Base-by-base conservation (phyloP, 2,797 vertebrate species). In the Lithobates pipiens region DNA sequence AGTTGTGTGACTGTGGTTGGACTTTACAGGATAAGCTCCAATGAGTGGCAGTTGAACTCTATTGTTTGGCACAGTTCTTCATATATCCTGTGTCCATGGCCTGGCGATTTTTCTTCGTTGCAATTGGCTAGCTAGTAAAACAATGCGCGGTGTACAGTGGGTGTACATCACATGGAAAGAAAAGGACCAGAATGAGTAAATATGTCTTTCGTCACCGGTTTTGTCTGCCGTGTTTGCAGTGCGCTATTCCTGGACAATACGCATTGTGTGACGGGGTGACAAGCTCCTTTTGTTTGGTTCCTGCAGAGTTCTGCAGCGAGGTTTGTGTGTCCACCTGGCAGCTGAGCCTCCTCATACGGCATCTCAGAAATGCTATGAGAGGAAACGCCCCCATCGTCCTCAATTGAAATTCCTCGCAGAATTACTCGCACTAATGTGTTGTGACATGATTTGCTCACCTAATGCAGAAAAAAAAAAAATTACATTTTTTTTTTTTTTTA, bases 151-250 rank as follows among this genome's bases (percentile, higher is more conserved):
- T 88, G 86, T 91, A 88, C 87, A 80, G 88, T 89, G 90, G 92
- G 91, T 90, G 91, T 91, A 76, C 73, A 32, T 85, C 87, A 88
- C 89, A 88, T 77, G 89, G 91, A 91, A 92, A 88, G 86, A 92
- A 92, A 39, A 90, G 88, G 70, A 85, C 89, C 86, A 71, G 88
- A 79, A 75, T 39, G 39, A 89, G 90, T 92, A 93, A 93, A 93
- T 89, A 91, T 13, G 57, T 90, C 91, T 93, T 93, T 93, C 93
- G 91, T 91, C 91, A 39, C 85, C 81, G 78, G 91, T 92, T 94
- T 95, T 94, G 92, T 94, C 90, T 86, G 82, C 68, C 63, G 72
- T 94, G 89, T 93, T 94, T 93, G 90, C 91, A 70, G 82, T 89
- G 90, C 88, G 89, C 91, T 92, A 89, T 94, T 94, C 90, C 88